A percentile compares a stretch with the other conserved stretches of the same genome.
These are phyloP conservation scores for Corythornis cristatus DNA, from an alignment of 2,113 vertebrate species.

Conservation along the genomic window DNA sequence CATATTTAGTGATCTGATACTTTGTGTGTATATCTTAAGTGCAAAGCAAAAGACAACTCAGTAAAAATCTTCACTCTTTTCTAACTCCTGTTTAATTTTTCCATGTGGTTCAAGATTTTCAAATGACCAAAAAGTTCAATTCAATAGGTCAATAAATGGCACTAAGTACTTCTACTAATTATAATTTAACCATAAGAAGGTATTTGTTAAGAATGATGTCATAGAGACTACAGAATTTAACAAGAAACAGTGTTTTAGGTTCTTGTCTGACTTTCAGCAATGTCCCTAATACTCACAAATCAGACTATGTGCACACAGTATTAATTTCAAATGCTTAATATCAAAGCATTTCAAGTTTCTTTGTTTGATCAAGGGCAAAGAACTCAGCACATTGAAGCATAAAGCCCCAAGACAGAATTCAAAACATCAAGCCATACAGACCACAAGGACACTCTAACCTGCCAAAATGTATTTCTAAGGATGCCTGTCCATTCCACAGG, in stretches of 20 bases:
- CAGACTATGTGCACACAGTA: background rate
- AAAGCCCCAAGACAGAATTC: background rate
- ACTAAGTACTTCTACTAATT: background rate
- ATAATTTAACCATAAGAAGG: background rate
- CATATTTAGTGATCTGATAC: background rate
- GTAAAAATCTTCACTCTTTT: background rate
- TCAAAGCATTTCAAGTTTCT: background rate
- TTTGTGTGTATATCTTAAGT: background rate
- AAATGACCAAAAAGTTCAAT: background rate
- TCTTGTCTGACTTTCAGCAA: background rate
- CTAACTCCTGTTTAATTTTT: background rate
- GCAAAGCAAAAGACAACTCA: background rate
- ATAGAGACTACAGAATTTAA: background rate
- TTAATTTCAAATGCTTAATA: background rate
- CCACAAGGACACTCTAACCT: background rate
- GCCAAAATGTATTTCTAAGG: background rate
- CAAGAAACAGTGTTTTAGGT: background rate
- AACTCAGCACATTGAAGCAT: background rate
- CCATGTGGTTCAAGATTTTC: background rate
- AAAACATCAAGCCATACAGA: background rate
- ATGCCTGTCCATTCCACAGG: background rate
- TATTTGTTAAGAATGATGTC: background rate
- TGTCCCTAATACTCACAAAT: background rate
- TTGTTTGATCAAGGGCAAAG: background rate
- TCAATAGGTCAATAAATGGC: background rate